Percentiles rank a stretch among this genome's conserved stretches.
These are phyloP conservation scores for Drosophila conformis DNA, from an alignment of 2,888 invertebrate genomes.

Conservation along the genomic window DNA sequence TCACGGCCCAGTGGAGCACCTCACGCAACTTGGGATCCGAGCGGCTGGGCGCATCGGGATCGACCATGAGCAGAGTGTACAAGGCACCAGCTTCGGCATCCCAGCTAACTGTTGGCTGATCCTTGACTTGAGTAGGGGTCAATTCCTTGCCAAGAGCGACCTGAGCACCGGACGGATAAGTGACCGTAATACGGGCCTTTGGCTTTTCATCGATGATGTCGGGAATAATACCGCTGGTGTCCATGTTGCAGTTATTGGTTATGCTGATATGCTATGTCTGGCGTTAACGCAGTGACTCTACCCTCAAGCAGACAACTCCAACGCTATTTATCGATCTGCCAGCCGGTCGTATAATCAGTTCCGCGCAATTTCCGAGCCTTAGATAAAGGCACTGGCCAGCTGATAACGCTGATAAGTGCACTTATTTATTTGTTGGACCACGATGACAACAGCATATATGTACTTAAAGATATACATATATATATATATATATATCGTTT, in stretches of 20 bases:
- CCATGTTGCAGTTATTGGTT: conserved; percentile 54
- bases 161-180: conserved; percentile 83
- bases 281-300: conserved; percentile 59
- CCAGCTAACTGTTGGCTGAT: conserved; percentile 81
- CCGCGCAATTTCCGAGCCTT: conserved; percentile 40
- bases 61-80: conserved; percentile 86
- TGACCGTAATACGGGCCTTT: conserved; percentile 66
- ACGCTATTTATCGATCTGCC: conserved; percentile 59
- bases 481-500: background rate
- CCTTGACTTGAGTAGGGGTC: conserved; percentile 88
- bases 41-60: conserved; percentile 95
- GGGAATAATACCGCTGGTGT: conserved; percentile 79
- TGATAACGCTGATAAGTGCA: conserved; percentile 46
- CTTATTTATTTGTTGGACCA: conserved; percentile 47
- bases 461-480: background rate
- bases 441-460: conserved; percentile 1
- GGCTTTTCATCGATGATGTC: conserved; percentile 80
- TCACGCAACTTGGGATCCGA: conserved; percentile 92
- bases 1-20: conserved; percentile 96
- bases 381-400: conserved; percentile 30
- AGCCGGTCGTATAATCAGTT: conserved; percentile 48
- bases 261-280: conserved; percentile 49
- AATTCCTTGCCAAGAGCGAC: conserved; percentile 89
- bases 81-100: conserved; percentile 73
- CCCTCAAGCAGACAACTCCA: conserved; percentile 4